Evolutionary conservation across 2,113 vertebrate genomes (phyloP).

Genomic region (Eulemur macaco): DNA sequence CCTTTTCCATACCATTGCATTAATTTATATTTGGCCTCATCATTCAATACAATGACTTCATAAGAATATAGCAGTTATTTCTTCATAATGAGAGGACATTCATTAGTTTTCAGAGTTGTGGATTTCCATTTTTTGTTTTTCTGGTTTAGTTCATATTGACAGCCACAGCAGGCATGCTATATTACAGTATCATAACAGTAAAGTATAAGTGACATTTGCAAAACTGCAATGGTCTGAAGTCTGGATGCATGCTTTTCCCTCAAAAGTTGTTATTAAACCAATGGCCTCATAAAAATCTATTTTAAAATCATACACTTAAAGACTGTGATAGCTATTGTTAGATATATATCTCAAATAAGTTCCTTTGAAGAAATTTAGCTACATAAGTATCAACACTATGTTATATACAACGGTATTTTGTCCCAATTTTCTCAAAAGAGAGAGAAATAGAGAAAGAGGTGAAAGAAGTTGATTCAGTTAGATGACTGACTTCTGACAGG

Average conservation of each 20-base stretch:
- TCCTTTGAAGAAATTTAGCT: background rate
- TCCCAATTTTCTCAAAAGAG: background rate
- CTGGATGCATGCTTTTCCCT: background rate
- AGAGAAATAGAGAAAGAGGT: background rate
- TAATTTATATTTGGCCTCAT: background rate
- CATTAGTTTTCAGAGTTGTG: background rate
- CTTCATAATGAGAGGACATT: background rate
- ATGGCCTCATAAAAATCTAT: background rate
- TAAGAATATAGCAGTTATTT: background rate
- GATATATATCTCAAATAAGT: background rate
- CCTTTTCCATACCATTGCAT: background rate
- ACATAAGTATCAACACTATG: background rate
- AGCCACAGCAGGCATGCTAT: background rate
- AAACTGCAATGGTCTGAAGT: background rate
- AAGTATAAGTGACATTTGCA: background rate
- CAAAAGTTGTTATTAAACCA: background rate
- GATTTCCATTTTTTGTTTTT: background rate
- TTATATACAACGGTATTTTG: background rate
- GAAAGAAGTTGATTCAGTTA: background rate
- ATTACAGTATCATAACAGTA: background rate
- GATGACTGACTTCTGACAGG: background rate
- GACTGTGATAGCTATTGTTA: background rate
- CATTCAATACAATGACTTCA: background rate
- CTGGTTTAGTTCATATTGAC: background rate
- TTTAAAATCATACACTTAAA: background rate